These are phyloP conservation scores for Apamea epomidion DNA, from an alignment of 2,888 invertebrate species.

Conservation along the genomic window DNA sequence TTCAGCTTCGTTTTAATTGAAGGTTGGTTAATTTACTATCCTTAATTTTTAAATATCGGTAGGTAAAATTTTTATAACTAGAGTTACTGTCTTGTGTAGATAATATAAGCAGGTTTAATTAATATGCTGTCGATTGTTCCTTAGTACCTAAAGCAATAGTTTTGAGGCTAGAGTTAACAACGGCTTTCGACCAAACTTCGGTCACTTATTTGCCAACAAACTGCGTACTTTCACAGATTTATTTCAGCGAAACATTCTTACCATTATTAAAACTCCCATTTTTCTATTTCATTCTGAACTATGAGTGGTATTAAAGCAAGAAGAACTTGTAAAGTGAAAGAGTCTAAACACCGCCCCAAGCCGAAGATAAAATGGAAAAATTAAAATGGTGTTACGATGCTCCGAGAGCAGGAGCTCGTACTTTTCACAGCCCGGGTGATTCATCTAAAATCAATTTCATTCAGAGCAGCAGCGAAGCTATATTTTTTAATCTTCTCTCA, in stretches of 20 bases:
- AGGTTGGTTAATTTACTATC: neutral
- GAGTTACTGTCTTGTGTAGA: slow-evolving; percentile 13
- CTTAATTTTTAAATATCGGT: neutral
- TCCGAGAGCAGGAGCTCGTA: slow-evolving; percentile 23
- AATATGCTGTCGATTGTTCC: slow-evolving; percentile 40
- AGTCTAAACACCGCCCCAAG: slow-evolving; percentile 22
- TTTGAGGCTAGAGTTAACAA: slow-evolving; percentile 50
- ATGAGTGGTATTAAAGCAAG: slow-evolving; percentile 23
- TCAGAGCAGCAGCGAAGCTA: slow-evolving; percentile 10
- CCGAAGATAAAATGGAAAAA: slow-evolving; percentile 41
- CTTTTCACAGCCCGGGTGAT: slow-evolving; percentile 28
- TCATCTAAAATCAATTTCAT: slow-evolving; percentile 43
- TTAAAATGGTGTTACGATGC: slow-evolving; percentile 51
- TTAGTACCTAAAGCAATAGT: slow-evolving; percentile 44
- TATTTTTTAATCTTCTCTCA: slow-evolving; percentile 43
- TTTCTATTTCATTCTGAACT: slow-evolving; percentile 27
- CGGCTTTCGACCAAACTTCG: slow-evolving; percentile 45
- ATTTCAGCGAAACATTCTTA: slow-evolving; percentile 55
- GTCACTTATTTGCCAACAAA: slow-evolving; percentile 55
- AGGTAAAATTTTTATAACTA: neutral
- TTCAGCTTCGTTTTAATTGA: neutral
- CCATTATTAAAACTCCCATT: slow-evolving; percentile 40
- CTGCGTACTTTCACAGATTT: slow-evolving; percentile 44
- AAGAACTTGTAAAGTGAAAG: slow-evolving; percentile 42
- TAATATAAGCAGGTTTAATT: slow-evolving; percentile 19